These are phyloP conservation scores for Acronicta aceris DNA, from an alignment of 2,888 invertebrate species.

Conservation along the genomic window DNA sequence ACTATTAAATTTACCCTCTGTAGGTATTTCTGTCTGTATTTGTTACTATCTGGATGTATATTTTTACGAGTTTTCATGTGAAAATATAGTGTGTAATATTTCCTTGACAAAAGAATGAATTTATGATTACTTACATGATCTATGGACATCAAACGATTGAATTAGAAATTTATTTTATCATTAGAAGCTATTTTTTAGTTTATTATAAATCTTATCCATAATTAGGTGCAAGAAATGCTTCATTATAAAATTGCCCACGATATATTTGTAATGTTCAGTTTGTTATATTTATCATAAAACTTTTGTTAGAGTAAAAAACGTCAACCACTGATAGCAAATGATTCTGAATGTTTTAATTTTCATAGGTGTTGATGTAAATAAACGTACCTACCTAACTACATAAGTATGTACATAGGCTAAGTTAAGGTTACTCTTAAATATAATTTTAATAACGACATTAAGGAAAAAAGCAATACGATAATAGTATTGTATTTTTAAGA, in stretches of 20 bases:
- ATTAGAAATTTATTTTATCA: not conserved
- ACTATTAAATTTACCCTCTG: too few relatives aligned
- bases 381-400: constrained; percentile 41
- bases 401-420: constrained; percentile 49
- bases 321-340: constrained; percentile 14
- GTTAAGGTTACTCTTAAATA: constrained; percentile 40
- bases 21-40: not conserved
- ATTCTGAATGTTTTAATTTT: constrained; percentile 27
- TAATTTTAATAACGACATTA: constrained; percentile 17
- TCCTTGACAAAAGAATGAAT: constrained; percentile 7
- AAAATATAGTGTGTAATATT: constrained; percentile 12
- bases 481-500: constrained; percentile 40
- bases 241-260: not conserved
- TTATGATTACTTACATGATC: constrained; percentile 6
- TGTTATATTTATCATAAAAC: too few relatives aligned
- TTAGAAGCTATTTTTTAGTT: not conserved
- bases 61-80: not conserved
- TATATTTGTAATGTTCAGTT: too few relatives aligned
- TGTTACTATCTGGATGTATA: not conserved
- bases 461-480: constrained; percentile 27
- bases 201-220: too few relatives aligned
- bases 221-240: not conserved
- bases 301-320: constrained; percentile 20
- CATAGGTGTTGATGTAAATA: constrained; percentile 54
- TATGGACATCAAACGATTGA: not conserved